Evolutionary conservation across 2,113 vertebrate species (phyloP).

Genomic region (Nannobrachium achirus): DNA sequence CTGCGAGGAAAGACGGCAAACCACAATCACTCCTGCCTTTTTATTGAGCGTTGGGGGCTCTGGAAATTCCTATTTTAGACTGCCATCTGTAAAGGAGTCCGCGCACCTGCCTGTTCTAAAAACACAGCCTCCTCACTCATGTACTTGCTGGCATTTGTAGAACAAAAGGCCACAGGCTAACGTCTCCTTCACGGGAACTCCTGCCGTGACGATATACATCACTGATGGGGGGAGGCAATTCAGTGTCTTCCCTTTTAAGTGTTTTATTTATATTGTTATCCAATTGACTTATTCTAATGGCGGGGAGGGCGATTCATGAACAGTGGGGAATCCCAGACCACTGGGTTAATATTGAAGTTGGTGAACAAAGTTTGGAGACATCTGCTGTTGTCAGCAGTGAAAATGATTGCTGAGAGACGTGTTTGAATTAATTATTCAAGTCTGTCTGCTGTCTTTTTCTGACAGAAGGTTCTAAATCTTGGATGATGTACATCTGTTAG

Average conservation of each 20-base stretch:
- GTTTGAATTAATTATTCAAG: constrained; percentile 73
- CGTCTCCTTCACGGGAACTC: constrained; percentile 26
- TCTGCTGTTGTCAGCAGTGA: constrained; percentile 68
- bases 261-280: background rate
- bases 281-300: constrained; percentile 39
- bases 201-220: constrained; percentile 22
- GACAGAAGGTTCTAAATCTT: constrained; percentile 77
- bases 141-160: constrained; percentile 49
- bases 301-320: constrained; percentile 32
- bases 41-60: constrained; percentile 43
- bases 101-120: constrained; percentile 76
- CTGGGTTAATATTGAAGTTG: constrained; percentile 58
- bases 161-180: constrained; percentile 50
- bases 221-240: constrained; percentile 16
- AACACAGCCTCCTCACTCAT: constrained; percentile 61
- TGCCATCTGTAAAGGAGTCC: constrained; percentile 63
- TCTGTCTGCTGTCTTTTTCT: constrained; percentile 64
- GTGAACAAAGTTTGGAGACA: constrained; percentile 65
- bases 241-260: constrained; percentile 14
- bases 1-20: constrained; percentile 52
- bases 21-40: constrained; percentile 44
- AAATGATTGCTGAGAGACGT: constrained; percentile 64
- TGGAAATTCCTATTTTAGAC: constrained; percentile 70
- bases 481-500: constrained; percentile 79
- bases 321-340: constrained; percentile 51